phyloP scores from a whole-genome alignment of 2,797 vertebrate species.

The Alectoris magna region DNA sequence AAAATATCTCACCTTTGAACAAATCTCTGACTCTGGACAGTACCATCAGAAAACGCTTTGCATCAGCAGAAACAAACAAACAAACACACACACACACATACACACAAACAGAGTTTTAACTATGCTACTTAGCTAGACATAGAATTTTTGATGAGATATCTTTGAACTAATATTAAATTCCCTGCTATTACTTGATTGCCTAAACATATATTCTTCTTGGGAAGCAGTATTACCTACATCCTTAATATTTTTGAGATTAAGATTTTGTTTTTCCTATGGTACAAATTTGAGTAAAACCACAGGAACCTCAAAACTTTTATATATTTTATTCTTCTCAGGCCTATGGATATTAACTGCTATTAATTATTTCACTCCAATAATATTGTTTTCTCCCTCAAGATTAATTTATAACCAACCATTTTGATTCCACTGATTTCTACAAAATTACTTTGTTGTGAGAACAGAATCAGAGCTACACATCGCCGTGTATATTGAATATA shows the following conservation, averaged over 20 bases:
- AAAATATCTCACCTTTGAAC: background rate
- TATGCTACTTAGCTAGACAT: background rate
- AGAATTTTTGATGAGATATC: background rate
- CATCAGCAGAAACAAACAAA: too few relatives aligned
- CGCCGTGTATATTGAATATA: background rate
- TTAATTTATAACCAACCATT: background rate
- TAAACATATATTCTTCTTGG: background rate
- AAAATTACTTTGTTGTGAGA: background rate
- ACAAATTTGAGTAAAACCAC: background rate
- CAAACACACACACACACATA: background rate
- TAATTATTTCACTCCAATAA: background rate
- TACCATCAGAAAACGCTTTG: background rate
- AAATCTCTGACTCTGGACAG: background rate
- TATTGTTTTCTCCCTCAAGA: background rate
- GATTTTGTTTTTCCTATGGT: background rate
- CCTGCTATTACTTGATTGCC: background rate
- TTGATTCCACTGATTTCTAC: background rate
- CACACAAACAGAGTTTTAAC: background rate
- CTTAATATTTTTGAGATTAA: background rate
- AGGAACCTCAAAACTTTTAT: background rate
- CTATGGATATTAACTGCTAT: background rate
- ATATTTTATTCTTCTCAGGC: background rate
- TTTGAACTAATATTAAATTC: background rate
- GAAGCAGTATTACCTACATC: background rate
- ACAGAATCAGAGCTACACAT: background rate